Percentiles rank a stretch among this genome's conserved stretches.
Conservation (phyloP, 2,797 vertebrate genomes). For the Danio jaintianensis region DNA sequence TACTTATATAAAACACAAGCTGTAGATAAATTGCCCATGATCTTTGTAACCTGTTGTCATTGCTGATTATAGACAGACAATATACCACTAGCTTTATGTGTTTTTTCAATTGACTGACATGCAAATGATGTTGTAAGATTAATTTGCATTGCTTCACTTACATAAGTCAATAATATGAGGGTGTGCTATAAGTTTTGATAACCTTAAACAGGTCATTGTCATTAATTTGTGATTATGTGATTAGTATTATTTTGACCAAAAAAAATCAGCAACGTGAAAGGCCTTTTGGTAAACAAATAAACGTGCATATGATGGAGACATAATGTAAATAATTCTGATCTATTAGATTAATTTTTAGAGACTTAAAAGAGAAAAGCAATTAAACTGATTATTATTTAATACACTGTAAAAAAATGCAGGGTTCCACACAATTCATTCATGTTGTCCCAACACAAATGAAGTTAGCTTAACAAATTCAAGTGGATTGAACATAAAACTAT, state of each 20-base stretch:
- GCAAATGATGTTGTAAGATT: neutral
- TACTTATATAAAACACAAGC: slow-evolving; percentile 11
- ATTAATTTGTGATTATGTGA: neutral
- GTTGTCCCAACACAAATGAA: too few relatives aligned
- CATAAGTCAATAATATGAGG: neutral
- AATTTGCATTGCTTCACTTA: neutral
- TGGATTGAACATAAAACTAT: too few relatives aligned
- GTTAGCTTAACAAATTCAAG: too few relatives aligned
- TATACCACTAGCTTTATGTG: neutral
- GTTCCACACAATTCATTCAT: too few relatives aligned
- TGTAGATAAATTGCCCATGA: neutral
- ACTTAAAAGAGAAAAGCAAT: too few relatives aligned
- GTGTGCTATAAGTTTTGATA: neutral
- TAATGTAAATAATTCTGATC: too few relatives aligned
- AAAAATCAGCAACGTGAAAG: too few relatives aligned
- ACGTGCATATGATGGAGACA: too few relatives aligned
- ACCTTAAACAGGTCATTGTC: neutral
- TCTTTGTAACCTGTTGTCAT: slow-evolving; percentile 30
- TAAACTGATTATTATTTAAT: too few relatives aligned
- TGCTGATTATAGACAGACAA: neutral
- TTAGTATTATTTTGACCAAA: neutral
- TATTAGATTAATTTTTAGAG: too few relatives aligned
- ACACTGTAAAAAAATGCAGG: too few relatives aligned
- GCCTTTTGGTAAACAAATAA: neutral
- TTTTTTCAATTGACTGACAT: neutral